Base-by-base conservation (phyloP, 2,113 vertebrate genomes). In the Scytalopus superciliaris region DNA sequence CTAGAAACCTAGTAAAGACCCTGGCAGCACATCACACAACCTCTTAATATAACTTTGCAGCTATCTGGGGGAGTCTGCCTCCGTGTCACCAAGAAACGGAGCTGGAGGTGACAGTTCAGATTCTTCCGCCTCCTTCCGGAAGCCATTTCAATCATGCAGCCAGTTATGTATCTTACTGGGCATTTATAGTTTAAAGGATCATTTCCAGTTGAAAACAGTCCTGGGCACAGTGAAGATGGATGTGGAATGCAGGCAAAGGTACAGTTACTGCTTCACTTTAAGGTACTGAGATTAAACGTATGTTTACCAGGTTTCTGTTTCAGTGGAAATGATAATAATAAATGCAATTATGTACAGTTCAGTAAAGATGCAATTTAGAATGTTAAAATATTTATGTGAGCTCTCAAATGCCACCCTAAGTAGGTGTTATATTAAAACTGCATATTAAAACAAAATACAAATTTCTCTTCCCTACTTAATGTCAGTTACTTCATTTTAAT, bases 1-100 rank as follows among this genome's bases (percentile, higher is more conserved):
- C 75, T 39, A 74, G 75, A 93, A 78, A 84, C 67, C 87, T 85
- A 50, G 80, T 86, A 87, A 92, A 95, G 91, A 94, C 88, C 89
- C 94, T 97, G 96, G 96, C 97, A 96, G 88, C 66, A 96, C 95
- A 95, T 97, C 96, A 96, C 68, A 97, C 78, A 79, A 31, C 56
- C 73, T 95, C 91, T 88, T 88, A 94, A 95, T 96, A 91, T 76
- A 97, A 96, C 95, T 97, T 92, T 16, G 31, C 73, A 53, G 90
- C 90, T 96, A 92, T 97, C 90, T 95, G 93, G 96, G 93, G 94
- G 90, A 92, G 75, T 78, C 91, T 93, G 93, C 89, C 93, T 93
- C 60, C 1, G 3, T 97, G 91, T 94, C 91, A 89, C 86, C 60
- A 50, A 94, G 84, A 68, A 93, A 64, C 86, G 56, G 83, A 87